phyloP scores from a whole-genome alignment of 2,888 invertebrate genomes.

The Aleiodes testaceus region DNA sequence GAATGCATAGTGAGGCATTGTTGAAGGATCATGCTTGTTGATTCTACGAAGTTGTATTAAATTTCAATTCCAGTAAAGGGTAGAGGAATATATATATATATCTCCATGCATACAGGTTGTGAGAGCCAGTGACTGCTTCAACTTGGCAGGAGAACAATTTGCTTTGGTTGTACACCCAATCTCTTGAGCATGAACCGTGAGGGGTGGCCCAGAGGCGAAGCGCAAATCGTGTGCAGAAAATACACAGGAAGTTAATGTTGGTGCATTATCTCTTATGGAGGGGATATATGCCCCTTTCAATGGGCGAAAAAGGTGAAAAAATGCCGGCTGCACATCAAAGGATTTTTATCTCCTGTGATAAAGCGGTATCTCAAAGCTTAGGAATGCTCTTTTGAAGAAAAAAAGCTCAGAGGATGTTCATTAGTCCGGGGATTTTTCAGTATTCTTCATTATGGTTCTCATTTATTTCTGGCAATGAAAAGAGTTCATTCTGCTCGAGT shows the following conservation, averaged over 20 bases:
- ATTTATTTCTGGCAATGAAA: too few relatives aligned
- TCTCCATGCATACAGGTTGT: too few relatives aligned
- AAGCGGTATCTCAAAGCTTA: conserved; percentile 12
- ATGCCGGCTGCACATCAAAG: conserved; percentile 19
- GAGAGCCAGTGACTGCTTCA: neutral
- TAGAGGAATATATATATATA: conserved; percentile 29
- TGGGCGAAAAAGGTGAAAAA: conserved; percentile 22
- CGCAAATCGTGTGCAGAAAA: conserved; percentile 8
- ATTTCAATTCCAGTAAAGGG: conserved; percentile 40
- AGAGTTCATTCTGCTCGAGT: too few relatives aligned
- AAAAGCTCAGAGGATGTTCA: too few relatives aligned
- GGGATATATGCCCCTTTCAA: conserved; percentile 7
- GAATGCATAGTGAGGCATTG: neutral
- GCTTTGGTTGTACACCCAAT: conserved; percentile 20
- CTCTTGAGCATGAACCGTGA: neutral
- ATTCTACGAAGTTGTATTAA: conserved; percentile 39
- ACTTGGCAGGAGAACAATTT: conserved; percentile 15
- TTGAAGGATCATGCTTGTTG: conserved; percentile 1
- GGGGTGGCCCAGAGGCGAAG: conserved; percentile 12
- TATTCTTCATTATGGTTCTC: too few relatives aligned
- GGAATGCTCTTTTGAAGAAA: neutral
- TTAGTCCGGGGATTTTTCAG: too few relatives aligned
- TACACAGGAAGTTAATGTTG: neutral
- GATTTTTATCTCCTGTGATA: conserved; percentile 22
- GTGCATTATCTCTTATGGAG: conserved; percentile 16